Conservation (phyloP, 2,113 vertebrate genomes). For the Xerus inauris region DNA sequence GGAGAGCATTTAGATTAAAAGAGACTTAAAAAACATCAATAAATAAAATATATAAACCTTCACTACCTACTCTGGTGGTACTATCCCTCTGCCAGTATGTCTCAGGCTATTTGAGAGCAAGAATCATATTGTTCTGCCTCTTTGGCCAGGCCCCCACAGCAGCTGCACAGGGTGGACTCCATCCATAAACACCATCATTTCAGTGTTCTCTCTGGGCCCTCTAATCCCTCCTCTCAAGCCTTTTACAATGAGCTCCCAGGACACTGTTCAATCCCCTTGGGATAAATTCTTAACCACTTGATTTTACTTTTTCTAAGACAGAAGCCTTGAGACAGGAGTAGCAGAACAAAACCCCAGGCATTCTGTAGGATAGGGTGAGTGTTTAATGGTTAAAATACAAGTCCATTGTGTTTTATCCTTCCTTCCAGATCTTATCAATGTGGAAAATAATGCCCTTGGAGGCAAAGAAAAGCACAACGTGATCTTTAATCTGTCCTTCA, state of each 20-base stretch:
- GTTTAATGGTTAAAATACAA: constrained; percentile 58
- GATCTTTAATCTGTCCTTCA: constrained; percentile 54
- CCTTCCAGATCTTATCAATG: constrained; percentile 62
- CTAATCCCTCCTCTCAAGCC: neutral
- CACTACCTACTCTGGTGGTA: too few species aligned
- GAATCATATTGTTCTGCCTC: neutral
- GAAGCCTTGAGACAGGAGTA: constrained; percentile 13
- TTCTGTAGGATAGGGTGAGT: constrained; percentile 39
- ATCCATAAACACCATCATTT: neutral
- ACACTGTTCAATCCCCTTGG: neutral
- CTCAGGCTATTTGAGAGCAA: neutral
- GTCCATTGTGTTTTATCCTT: constrained; percentile 59
- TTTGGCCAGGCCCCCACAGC: neutral
- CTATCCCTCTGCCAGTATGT: neutral
- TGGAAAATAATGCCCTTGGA: constrained; percentile 62
- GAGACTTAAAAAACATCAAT: neutral
- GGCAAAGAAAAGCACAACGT: constrained; percentile 63
- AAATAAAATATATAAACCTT: neutral
- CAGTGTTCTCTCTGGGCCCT: neutral
- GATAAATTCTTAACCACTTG: constrained; percentile 5
- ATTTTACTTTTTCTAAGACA: constrained; percentile 24
- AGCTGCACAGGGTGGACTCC: neutral
- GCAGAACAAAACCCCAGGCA: neutral
- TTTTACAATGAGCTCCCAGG: neutral
- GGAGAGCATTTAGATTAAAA: neutral